Evolutionary conservation across 2,113 vertebrate species (phyloP), one percentile per base, ranked within the genome.

Genomic region (Baryphthengus martii): DNA sequence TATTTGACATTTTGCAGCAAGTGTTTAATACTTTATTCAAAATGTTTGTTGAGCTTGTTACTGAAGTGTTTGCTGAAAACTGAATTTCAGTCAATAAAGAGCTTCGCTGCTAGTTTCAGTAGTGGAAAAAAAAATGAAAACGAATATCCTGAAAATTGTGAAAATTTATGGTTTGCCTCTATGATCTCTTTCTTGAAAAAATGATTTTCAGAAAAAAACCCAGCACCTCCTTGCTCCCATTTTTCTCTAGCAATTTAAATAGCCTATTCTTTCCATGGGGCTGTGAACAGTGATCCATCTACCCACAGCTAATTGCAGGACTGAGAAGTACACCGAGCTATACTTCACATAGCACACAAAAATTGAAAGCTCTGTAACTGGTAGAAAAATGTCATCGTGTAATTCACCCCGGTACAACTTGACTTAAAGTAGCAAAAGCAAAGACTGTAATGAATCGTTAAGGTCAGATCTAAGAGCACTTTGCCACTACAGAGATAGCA

Each of bases 21-120:
- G 59, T 59, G 59, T 86, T 90, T 88, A 89, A 92, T 81, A 66
- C 75, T 90, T 88, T n/a, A 89, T 80, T 93, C 79, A 63, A 92
- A 90, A 71, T 66, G 35, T 76, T 95, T 95, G 68, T 80, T 92
- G 63, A 90, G 70, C 40, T 76, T 72, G 39, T 42, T 83, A 85
- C 53, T 52, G 62, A 82, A 31, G n/a, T 83, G 50, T 80, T 94
- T 84, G 72, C 72, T 71, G 79, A 90, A 95, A 90, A 92, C 55
- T 73, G n/a, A 45, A 77, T 70, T 90, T 90, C n/a, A 52, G 49
- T 89, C 78, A 66, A 83, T 83, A 61, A 70, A 62, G 56, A 39
- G 58, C 76, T 85, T 88, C 42, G 62, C 28, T 39, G 37, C 11
- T 45, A 66, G 35, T 73, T 91, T 88, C 71, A 39, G 56, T n/a